Evolutionary conservation across 2,888 invertebrate species (phyloP).

Genomic region (Apamea anceps): DNA sequence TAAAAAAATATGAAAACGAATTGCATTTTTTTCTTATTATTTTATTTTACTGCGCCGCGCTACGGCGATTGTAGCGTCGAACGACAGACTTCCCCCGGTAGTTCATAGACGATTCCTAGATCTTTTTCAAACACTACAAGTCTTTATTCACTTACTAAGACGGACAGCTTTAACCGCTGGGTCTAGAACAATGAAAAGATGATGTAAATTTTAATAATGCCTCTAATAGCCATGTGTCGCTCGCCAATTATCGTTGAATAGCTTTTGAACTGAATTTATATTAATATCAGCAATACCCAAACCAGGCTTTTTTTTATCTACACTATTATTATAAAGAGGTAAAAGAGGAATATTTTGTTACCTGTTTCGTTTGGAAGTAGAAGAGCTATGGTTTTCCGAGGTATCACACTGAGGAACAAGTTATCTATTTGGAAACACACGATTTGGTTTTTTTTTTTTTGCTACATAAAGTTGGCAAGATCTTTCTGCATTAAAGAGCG

Average conservation of each 20-base stretch:
- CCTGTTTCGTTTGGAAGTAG: too few relatives aligned
- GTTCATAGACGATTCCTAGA: neutral
- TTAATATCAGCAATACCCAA: neutral
- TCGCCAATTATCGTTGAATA: neutral
- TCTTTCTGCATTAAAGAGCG: too few relatives aligned
- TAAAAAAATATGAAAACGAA: neutral
- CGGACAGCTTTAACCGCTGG: neutral
- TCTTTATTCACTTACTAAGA: neutral
- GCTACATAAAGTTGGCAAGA: too few relatives aligned
- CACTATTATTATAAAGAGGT: too few relatives aligned
- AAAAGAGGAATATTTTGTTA: too few relatives aligned
- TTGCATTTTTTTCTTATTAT: neutral
- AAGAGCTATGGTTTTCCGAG: too few relatives aligned
- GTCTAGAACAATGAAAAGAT: neutral
- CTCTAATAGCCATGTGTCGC: neutral
- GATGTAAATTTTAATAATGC: neutral
- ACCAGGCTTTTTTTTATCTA: neutral
- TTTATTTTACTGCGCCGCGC: neutral
- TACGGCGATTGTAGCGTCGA: neutral
- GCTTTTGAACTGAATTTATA: neutral
- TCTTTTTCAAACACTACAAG: neutral
- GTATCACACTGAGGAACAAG: too few relatives aligned
- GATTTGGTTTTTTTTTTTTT: too few relatives aligned
- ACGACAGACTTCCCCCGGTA: neutral
- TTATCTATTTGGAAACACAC: too few relatives aligned